A percentile compares a stretch with the other conserved stretches of the same genome.
These are phyloP conservation scores for Labroides dimidiatus DNA, from an alignment of 2,797 vertebrate species.

Conservation along the genomic window DNA sequence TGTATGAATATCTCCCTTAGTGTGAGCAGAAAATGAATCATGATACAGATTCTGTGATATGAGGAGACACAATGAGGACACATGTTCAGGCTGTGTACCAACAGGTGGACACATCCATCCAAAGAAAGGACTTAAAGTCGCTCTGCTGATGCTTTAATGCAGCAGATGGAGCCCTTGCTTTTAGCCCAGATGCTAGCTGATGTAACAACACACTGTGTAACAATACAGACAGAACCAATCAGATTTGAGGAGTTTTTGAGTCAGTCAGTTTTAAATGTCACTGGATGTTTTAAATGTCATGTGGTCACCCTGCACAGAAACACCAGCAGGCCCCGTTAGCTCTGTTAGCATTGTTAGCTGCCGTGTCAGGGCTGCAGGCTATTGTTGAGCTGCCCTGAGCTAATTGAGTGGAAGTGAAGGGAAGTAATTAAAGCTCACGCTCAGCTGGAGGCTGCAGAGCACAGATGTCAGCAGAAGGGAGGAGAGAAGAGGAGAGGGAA, in stretches of 20 bases:
- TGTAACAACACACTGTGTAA: not conserved
- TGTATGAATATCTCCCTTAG: too few species aligned
- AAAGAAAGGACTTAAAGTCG: not conserved
- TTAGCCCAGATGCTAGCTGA: not conserved
- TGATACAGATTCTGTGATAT: not conserved
- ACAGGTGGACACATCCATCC: constrained; percentile 4
- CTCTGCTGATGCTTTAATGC: not conserved
- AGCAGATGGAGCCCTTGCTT: constrained; percentile 4
- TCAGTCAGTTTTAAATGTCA: not conserved
- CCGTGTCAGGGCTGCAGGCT: constrained; percentile 8
- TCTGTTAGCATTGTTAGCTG: not conserved
- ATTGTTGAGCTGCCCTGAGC: constrained; percentile 29
- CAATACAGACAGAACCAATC: not conserved
- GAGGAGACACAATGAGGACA: not conserved
- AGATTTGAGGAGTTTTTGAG: not conserved
- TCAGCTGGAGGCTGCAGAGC: constrained; percentile 55
- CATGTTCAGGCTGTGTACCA: not conserved
- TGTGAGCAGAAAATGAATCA: too few species aligned
- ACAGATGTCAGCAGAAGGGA: constrained; percentile 44
- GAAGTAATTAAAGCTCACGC: constrained; percentile 58
- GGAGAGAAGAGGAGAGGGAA: not conserved
- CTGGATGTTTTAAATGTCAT: not conserved
- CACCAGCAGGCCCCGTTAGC: not conserved
- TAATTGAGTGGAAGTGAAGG: constrained; percentile 43
- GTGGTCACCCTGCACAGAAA: not conserved